Conservation (phyloP, 2,797 vertebrate genomes). For the Emydoidea blandingii region DNA sequence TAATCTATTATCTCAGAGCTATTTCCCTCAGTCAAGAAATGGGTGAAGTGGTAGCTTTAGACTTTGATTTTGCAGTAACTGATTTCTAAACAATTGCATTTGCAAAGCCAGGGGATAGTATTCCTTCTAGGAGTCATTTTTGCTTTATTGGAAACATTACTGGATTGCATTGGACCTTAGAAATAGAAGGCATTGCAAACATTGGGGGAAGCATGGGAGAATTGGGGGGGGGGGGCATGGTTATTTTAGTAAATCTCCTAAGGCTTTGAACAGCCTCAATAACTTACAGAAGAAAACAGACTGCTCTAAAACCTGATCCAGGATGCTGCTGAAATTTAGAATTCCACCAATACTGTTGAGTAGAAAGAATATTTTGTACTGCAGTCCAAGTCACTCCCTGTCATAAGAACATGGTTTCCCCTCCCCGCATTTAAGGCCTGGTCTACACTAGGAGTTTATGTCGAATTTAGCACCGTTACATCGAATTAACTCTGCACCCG, state of each 20-base stretch:
- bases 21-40: neutral
- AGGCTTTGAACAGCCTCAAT: neutral
- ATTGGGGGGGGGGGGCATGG: neutral
- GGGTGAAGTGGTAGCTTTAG: neutral
- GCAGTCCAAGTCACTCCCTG: neutral
- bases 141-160: neutral
- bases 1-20: neutral
- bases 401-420: neutral
- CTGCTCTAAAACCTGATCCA: neutral
- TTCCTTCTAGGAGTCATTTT: neutral
- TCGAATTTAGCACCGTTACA: too few relatives aligned
- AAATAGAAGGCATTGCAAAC: neutral
- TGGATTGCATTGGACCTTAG: neutral
- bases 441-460: too few relatives aligned
- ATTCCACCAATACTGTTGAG: fast-evolving
- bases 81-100: neutral
- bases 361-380: neutral
- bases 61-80: neutral
- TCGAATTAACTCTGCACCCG: too few relatives aligned
- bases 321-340: neutral
- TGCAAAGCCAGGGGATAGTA: neutral
- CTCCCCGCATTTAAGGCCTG: neutral
- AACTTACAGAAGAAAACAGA: neutral
- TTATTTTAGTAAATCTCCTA: too few relatives aligned
- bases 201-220: neutral